Evolutionary conservation across 2,113 vertebrate species (phyloP).

Genomic region (Anhinga anhinga): DNA sequence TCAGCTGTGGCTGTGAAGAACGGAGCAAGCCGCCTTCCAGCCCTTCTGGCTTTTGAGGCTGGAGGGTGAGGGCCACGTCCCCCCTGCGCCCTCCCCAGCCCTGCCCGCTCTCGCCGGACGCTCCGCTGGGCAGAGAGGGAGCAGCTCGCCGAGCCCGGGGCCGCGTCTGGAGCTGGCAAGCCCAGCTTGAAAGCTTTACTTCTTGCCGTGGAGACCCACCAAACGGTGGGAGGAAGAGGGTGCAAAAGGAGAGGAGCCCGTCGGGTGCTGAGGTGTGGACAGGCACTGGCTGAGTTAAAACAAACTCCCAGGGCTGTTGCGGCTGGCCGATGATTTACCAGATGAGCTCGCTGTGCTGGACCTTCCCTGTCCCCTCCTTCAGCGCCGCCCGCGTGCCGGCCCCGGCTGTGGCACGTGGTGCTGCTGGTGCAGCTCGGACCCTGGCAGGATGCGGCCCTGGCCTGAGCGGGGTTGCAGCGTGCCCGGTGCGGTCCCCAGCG

Average conservation of each 20-base stretch:
- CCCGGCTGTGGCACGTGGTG: not conserved
- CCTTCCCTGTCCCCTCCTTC: not conserved
- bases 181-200: not conserved
- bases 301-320: no score
- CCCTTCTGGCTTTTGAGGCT: not conserved
- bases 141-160: not conserved
- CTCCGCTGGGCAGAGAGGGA: not conserved
- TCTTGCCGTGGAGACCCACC: not conserved
- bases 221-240: not conserved
- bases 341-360: no score
- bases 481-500: no score
- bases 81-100: not conserved
- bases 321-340: not conserved
- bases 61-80: not conserved
- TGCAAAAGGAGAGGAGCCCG: not conserved
- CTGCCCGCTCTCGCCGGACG: not conserved
- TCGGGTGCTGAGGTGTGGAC: no score
- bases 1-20: not conserved
- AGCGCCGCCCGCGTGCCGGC: accelerated
- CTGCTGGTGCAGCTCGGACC: not conserved
- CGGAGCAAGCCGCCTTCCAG: not conserved
- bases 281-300: not conserved
- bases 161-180: not conserved
- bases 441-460: not conserved
- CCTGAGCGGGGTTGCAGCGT: accelerated